A percentile compares a stretch with the other conserved stretches of the same genome.
Conservation (phyloP, 2,888 invertebrate genomes). For the Mactromeris polynyma region DNA sequence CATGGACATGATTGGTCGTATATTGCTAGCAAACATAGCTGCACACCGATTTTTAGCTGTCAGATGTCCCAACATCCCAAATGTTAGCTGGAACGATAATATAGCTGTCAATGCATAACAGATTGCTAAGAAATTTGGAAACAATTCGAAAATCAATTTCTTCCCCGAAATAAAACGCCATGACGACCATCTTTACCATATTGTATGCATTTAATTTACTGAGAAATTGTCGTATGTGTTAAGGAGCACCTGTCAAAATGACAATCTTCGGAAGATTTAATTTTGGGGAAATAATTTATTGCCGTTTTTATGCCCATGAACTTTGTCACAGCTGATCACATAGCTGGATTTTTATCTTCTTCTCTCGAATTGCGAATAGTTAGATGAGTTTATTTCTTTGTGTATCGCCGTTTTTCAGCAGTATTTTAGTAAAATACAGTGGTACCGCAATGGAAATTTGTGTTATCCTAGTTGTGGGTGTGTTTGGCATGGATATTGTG, state of each 20-base stretch:
- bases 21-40: no score
- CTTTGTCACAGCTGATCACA: neutral
- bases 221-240: slow-evolving; percentile 1
- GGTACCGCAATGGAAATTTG: no score
- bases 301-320: neutral
- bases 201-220: neutral
- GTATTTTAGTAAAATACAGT: no score
- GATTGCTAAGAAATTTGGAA: neutral
- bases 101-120: neutral
- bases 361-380: no score
- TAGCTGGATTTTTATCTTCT: neutral
- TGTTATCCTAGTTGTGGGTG: no score
- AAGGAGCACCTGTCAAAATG: neutral
- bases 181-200: slow-evolving; percentile 4
- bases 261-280: neutral
- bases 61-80: no score
- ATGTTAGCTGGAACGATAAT: neutral
- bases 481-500: no score
- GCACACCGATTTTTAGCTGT: no score
- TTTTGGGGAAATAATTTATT: neutral
- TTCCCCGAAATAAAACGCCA: neutral
- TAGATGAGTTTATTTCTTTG: no score
- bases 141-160: slow-evolving; percentile 3
- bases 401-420: no score
- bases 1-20: no score